Evolutionary conservation across 1,140 invertebrate genomes (phyloP), one percentile per base, ranked within the genome.

Genomic region (Hylaeus volcanicus): DNA sequence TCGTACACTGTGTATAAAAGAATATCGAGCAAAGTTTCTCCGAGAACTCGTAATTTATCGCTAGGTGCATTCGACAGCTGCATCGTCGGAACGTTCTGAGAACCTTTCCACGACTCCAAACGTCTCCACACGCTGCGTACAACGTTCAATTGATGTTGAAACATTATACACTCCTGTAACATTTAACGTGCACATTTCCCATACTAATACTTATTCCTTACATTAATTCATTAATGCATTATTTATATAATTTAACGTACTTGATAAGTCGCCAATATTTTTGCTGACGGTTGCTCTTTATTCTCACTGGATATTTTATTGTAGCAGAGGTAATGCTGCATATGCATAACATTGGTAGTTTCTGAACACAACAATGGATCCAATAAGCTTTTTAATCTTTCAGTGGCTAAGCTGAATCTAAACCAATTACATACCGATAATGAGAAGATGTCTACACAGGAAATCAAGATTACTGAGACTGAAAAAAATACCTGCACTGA

Each of bases 111-210:
- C 0, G 93, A 92, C 90, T 97, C 96, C 11, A 97, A 92, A 64
- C 97, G 93, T 53, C 94, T 91, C 89, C 97, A 96, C 4, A 97
- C 96, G 88, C 95, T 95, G 75, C 95, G 94, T 9, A 97, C 95
- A 5, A 97, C 93, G 88, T 97, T 97, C 61, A 97, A 92, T 92
- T 98, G 97, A 79, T 96, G 95, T 93, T 97, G 97, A 65, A 97
- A 95, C 83, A 96, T 95, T 79, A 97, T 94, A 86, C 97, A 97
- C 89, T 97, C 96, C 94, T 96, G 81, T 12, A 58, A 53, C 3
- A 77, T 65, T 43, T 3, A 58, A 77, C 1, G 15, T 81, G 81
- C 86, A 83, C 68, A 89, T 88, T 69, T 39, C 63, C 39, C 43
- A 15, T n/a, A 65, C 0, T 71, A 26, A 15, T 71, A 37, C 39